These are phyloP conservation scores for Brenthis daphne DNA, from an alignment of 2,888 invertebrate genomes.

Conservation along the genomic window DNA sequence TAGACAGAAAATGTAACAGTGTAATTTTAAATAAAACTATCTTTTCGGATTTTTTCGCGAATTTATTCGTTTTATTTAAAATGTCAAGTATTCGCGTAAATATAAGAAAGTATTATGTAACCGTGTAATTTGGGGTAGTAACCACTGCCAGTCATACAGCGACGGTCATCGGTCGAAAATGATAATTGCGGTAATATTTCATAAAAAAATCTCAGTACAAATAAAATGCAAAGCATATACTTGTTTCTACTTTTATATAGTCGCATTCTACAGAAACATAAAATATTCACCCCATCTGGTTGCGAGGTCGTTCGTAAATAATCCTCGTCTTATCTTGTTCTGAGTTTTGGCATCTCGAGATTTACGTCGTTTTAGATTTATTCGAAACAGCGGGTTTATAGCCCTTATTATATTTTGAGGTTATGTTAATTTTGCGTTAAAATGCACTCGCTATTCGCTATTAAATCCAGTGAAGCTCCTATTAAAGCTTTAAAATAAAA, in stretches of 20 bases:
- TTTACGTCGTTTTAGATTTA: constrained; percentile 22
- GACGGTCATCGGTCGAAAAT: too few relatives aligned
- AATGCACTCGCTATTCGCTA: constrained; percentile 3
- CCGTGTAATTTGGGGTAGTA: too few relatives aligned
- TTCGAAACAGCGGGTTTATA: constrained; percentile 9
- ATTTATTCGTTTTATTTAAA: too few relatives aligned
- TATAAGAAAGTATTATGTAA: too few relatives aligned
- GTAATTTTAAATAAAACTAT: too few relatives aligned
- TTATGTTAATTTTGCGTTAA: background rate
- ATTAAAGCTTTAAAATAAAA: background rate
- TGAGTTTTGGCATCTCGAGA: constrained; percentile 22
- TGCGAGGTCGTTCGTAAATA: constrained; percentile 26
- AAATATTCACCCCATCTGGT: constrained; percentile 28
- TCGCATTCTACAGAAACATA: constrained; percentile 15
- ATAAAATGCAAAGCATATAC: background rate
- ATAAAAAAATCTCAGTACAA: background rate
- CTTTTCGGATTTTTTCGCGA: too few relatives aligned
- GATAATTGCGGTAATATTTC: too few relatives aligned
- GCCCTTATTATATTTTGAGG: constrained; percentile 2
- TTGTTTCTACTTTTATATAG: background rate
- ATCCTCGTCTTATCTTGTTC: constrained; percentile 25
- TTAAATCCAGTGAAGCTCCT: too few relatives aligned
- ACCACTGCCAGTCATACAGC: too few relatives aligned
- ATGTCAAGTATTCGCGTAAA: too few relatives aligned
- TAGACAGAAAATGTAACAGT: too few relatives aligned